Evolutionary conservation across 2,797 vertebrate genomes (phyloP), one percentile per base, ranked within the genome.

Genomic region (Rhinophrynus dorsalis): DNA sequence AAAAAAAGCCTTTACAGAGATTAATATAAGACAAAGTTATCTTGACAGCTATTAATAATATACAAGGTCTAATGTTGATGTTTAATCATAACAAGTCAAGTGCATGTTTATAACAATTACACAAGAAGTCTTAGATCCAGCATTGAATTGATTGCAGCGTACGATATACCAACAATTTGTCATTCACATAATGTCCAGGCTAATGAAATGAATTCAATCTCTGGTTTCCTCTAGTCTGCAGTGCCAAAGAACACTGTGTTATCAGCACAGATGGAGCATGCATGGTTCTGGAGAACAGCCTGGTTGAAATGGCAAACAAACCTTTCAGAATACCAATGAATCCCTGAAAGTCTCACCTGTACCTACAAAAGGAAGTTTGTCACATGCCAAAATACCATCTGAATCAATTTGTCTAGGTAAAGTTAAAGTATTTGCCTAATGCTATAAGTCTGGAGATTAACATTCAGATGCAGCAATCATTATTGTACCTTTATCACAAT

Each of bases 231-330:
- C 82, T 70, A 78, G 81, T 78, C 83, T 85, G 80, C 56, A 40
- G 79, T 86, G 90, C 89, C 87, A 90, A 89, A 87, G 90, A 90
- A 91, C 86, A 88, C 85, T 85, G 83, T 88, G 90, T 89, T 90
- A 88, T 89, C 84, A 84, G 88, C 86, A 89, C 90, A 90, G 88
- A 91, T 88, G 87, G 89, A 82, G 83, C 81, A 79, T 81, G 84
- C 87, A 76, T 89, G 85, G 83, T 82, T 87, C 88, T 91, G 90
- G 88, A 90, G 86, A 82, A 79, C 76, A 83, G 88, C 86, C 86
- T 88, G 85, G 83, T 85, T 82, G 73, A 81, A 86, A 86, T 82
- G 84, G 77, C 80, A 82, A 82, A 86, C 84, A 81, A 84, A 82
- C 84, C 80, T 78, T 83, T 80, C 79, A 86, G 89, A 90, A 92